phyloP scores from a whole-genome alignment of 2,888 invertebrate species.

The Pycnomerus fuliginosus region DNA sequence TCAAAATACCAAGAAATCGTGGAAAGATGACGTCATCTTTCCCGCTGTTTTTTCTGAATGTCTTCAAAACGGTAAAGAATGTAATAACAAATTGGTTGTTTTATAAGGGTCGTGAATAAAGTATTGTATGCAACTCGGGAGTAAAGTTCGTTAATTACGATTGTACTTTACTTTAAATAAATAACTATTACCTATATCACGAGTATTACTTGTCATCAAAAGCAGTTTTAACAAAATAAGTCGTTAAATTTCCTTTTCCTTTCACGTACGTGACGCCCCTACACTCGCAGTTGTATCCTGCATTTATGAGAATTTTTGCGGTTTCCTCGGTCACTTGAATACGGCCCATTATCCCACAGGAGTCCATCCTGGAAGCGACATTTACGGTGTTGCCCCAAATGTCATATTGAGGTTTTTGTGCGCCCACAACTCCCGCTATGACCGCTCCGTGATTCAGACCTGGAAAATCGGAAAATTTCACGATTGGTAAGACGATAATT shows the following conservation, averaged over 20 bases:
- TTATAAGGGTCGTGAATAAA: neutral
- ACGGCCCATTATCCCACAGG: constrained; percentile 85
- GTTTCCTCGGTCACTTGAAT: constrained; percentile 85
- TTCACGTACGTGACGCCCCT: constrained; percentile 93
- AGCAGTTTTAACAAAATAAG: constrained; percentile 86
- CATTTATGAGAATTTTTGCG: constrained; percentile 77
- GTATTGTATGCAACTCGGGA: too few species aligned
- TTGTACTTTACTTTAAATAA: too few species aligned
- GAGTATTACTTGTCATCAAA: constrained; percentile 17
- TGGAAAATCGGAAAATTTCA: constrained; percentile 40
- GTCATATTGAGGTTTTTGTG: constrained; percentile 97
- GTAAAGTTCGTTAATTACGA: too few species aligned
- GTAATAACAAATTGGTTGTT: neutral
- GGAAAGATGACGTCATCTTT: too few species aligned
- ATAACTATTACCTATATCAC: too few species aligned
- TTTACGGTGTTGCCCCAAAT: constrained; percentile 99
- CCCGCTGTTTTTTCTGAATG: too few species aligned
- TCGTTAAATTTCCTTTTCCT: constrained; percentile 88
- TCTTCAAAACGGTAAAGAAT: neutral
- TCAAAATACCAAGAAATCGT: too few species aligned
- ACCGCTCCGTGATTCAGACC: constrained; percentile 88
- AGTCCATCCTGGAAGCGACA: constrained; percentile 96
- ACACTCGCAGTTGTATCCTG: constrained; percentile 86
- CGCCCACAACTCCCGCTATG: constrained; percentile 95
- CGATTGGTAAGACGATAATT: too few species aligned